Evolutionary conservation across 2,888 invertebrate species (phyloP), one percentile per base, ranked within the genome.

Genomic region (Coecobrya sp.): DNA sequence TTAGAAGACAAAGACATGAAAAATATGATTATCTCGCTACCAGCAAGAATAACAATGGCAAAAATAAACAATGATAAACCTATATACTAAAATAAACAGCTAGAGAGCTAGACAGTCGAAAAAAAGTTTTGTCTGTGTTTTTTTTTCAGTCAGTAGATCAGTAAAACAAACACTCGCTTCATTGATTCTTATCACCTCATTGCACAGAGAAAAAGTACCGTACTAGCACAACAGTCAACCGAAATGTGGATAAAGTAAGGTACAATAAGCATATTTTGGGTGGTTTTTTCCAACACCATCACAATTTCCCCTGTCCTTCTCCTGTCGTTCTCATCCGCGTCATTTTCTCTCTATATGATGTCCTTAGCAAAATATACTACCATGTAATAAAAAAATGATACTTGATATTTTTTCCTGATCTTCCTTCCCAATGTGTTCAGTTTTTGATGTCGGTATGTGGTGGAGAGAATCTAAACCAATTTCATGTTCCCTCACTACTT

Each of bases 1-100:
- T 91, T 3, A n/a, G n/a, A n/a, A n/a, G n/a, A 89, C 30, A 45
- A 82, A 86, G 73, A 89, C 70, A 89, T 52, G 68, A 52, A 82
- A 81, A 49, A 68, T 79, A 45, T 65, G 73, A 87, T 52, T 49
- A 62, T 42, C 16, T 49, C 13, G 10, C n/a, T 76, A 19, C 4
- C 49, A 45, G 82, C 19, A 82, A 82, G 82, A 30, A 82, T 55
- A 81, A 81, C 27, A 81, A 81, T 27, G 10, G 4, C 5, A 27
- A 82, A 59, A 10, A 19, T 30, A 36, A 4, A 49, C 49, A 76
- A 45, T 8, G 27, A 59, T 11, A 73, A 1, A 22, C 73, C 1
- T 45, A 45, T 73, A 42, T 8, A 13, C 30, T 1, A 5, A 70
- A 2, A 36, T 22, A 36, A 36, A 49, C 25, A 49, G 11, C 10